Percentiles rank a stretch among this genome's conserved stretches.
phyloP scores from a whole-genome alignment of 2,888 invertebrate species.

The Caenorhabditis japonica region DNA sequence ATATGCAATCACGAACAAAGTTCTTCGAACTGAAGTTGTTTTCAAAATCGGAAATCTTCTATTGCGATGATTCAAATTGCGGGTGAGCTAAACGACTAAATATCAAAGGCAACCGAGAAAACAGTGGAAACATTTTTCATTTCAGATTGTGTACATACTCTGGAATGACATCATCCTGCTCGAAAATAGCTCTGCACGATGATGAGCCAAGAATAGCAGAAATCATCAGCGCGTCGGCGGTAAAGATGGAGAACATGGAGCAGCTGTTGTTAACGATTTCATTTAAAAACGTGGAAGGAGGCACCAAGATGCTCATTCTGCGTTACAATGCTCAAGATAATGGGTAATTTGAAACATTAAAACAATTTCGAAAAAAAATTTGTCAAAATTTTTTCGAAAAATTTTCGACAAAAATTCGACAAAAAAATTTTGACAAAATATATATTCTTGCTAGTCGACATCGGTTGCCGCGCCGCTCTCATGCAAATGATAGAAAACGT shows the following conservation, averaged over 20 bases:
- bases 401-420: no score
- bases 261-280: constrained; percentile 37
- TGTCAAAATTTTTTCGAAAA: no score
- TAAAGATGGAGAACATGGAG: constrained; percentile 34
- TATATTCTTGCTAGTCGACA: no score
- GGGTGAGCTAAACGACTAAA: constrained; percentile 28
- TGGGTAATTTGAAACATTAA: constrained; percentile 13
- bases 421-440: no score
- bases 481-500: no score
- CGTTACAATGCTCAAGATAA: constrained; percentile 42
- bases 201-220: constrained; percentile 32
- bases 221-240: constrained; percentile 31
- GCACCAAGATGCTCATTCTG: constrained; percentile 6
- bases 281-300: constrained; percentile 10
- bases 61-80: constrained; percentile 60
- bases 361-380: background rate
- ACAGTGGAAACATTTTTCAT: constrained; percentile 2
- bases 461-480: no score
- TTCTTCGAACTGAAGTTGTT: constrained; percentile 61
- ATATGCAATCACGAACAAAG: constrained; percentile 33
- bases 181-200: constrained; percentile 13
- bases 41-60: constrained; percentile 57
- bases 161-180: constrained; percentile 22
- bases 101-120: background rate
- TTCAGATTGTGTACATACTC: constrained; percentile 38